phyloP scores from a whole-genome alignment of 2,113 vertebrate genomes.

The Ivindomyrus marchei region DNA sequence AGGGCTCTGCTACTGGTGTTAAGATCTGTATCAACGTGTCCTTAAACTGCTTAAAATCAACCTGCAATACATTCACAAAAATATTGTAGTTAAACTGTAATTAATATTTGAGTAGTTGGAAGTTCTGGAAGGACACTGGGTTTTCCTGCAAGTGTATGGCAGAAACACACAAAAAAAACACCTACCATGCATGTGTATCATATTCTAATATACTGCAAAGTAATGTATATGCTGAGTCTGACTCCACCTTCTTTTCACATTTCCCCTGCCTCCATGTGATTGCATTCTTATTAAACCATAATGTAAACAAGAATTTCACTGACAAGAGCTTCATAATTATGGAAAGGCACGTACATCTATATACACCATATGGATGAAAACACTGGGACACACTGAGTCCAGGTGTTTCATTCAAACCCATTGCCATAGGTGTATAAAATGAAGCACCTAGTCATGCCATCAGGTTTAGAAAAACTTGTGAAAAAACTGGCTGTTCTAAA shows the following conservation, averaged over 20 bases:
- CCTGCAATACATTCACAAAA: constrained; percentile 56
- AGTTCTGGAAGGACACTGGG: not conserved
- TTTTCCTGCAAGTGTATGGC: not conserved
- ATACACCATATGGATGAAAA: not conserved
- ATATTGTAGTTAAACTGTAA: not conserved
- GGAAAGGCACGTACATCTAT: not conserved
- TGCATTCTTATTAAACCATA: constrained; percentile 6
- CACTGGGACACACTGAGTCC: not conserved
- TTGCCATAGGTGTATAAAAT: not conserved
- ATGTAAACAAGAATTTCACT: not conserved
- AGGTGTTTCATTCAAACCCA: not conserved
- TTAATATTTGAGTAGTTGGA: not conserved
- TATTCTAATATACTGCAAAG: no score
- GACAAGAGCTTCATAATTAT: not conserved
- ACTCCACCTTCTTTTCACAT: not conserved
- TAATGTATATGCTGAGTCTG: not conserved
- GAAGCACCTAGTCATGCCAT: not conserved
- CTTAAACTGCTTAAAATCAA: constrained; percentile 90
- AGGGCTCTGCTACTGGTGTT: constrained; percentile 48
- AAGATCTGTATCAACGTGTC: constrained; percentile 84
- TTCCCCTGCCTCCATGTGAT: not conserved
- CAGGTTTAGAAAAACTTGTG: not conserved
- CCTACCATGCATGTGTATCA: not conserved
- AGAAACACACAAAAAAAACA: not conserved
- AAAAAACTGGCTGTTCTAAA: not conserved